Evolutionary conservation across 2,113 vertebrate genomes (phyloP).

Genomic region (Diadophis punctatus): DNA sequence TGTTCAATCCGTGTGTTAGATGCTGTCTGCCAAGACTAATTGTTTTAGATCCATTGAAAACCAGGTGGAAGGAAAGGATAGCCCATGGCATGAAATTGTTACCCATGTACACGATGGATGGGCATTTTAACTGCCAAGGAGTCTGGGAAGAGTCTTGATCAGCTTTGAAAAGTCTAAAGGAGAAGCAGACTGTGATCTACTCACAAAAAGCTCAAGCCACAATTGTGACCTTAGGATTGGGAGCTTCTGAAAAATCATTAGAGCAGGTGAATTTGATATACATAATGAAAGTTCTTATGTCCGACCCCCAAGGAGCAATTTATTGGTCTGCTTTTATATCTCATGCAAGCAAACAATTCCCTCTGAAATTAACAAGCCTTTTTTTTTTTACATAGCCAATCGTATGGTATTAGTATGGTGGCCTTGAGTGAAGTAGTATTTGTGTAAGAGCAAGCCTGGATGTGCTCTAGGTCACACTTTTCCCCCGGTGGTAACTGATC

Average conservation of each 20-base stretch:
- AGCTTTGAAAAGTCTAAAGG: not conserved
- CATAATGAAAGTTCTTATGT: not conserved
- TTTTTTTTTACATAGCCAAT: not conserved
- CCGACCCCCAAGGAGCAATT: not conserved
- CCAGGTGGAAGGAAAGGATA: not conserved
- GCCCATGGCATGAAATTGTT: not conserved
- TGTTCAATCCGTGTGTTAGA: not conserved
- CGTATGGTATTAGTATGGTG: not conserved
- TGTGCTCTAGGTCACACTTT: not conserved
- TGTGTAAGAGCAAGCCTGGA: not conserved
- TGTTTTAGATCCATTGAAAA: slow-evolving; percentile 3
- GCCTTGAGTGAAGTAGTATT: not conserved
- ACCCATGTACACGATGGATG: not conserved
- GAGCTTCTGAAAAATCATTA: not conserved
- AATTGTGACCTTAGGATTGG: not conserved
- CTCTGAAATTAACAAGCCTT: not conserved
- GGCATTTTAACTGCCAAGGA: not conserved
- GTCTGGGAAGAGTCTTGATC: not conserved
- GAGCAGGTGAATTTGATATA: not conserved
- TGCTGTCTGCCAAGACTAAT: not conserved
- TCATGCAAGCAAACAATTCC: not conserved
- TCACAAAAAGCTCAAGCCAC: not conserved
- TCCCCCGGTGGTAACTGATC: not conserved
- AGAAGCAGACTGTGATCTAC: not conserved
- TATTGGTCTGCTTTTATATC: not conserved